Percentiles rank a stretch among this genome's conserved stretches.
Conservation (phyloP, 2,888 invertebrate genomes). For the Tiliacea citrago region DNA sequence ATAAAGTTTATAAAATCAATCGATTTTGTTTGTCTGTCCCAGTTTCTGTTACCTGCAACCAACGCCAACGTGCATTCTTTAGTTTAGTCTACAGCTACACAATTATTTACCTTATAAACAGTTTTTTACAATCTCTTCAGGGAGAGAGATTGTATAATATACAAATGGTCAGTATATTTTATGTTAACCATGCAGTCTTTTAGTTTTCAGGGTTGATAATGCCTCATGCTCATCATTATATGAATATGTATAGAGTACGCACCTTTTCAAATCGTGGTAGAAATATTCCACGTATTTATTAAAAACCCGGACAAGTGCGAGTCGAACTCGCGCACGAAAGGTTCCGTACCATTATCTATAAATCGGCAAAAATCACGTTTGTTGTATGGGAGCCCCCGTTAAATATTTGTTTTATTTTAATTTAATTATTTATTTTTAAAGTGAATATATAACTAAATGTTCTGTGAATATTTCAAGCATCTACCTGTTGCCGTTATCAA, state of each 20-base stretch:
- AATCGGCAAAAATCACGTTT: no score
- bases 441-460: no score
- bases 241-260: background rate
- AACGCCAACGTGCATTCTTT: background rate
- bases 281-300: background rate
- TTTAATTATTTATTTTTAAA: no score
- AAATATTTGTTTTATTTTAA: no score
- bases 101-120: conserved; percentile 5
- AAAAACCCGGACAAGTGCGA: no score
- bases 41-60: conserved; percentile 12
- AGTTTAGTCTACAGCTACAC: conserved; percentile 32
- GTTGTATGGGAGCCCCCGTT: no score
- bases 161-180: background rate
- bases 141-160: background rate
- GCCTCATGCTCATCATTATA: background rate
- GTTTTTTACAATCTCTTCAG: background rate
- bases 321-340: no score
- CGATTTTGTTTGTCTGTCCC: conserved; percentile 5
- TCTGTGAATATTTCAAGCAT: no score
- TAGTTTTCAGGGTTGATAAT: conserved; percentile 5
- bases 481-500: no score
- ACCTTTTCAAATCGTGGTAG: background rate
- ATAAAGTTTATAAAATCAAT: conserved; percentile 5
- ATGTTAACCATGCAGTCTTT: conserved; percentile 7
- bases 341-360: no score